phyloP scores from a whole-genome alignment of 2,888 invertebrate genomes.

The Mermis nigrescens region DNA sequence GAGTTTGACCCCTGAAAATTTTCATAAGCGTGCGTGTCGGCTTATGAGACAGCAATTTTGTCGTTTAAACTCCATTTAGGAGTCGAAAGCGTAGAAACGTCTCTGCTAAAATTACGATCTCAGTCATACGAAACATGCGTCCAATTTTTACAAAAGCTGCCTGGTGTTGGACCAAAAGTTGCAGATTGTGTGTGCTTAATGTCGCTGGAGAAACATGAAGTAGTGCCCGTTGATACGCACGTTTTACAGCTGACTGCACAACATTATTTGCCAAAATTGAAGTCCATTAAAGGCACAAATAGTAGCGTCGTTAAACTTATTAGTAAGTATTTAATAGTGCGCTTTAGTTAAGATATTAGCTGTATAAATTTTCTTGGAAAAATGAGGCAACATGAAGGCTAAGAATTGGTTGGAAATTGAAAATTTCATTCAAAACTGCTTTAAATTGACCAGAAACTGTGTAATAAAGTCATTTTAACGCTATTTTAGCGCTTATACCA shows the following conservation, averaged over 20 bases:
- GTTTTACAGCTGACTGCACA: conserved; percentile 62
- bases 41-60: background rate
- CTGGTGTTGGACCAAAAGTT: conserved; percentile 85
- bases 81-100: conserved; percentile 34
- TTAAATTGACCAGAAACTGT: too few species aligned
- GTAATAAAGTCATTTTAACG: too few species aligned
- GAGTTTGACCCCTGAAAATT: background rate
- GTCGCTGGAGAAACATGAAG: conserved; percentile 67
- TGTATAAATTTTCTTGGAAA: too few species aligned
- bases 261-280: conserved; percentile 18
- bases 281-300: background rate
- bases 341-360: too few species aligned
- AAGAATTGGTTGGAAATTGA: background rate
- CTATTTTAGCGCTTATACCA: too few species aligned
- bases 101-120: conserved; percentile 49
- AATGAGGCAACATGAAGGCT: too few species aligned
- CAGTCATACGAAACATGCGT: conserved; percentile 51
- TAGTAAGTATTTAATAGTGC: too few species aligned
- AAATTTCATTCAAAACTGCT: background rate
- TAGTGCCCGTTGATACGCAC: conserved; percentile 88
- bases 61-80: background rate
- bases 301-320: background rate
- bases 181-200: conserved; percentile 93
- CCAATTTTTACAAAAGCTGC: conserved; percentile 51
- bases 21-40: background rate